Percentiles rank a stretch among this genome's conserved stretches.
Conservation (phyloP, 2,797 vertebrate species). For the Poliocrania exsul region DNA sequence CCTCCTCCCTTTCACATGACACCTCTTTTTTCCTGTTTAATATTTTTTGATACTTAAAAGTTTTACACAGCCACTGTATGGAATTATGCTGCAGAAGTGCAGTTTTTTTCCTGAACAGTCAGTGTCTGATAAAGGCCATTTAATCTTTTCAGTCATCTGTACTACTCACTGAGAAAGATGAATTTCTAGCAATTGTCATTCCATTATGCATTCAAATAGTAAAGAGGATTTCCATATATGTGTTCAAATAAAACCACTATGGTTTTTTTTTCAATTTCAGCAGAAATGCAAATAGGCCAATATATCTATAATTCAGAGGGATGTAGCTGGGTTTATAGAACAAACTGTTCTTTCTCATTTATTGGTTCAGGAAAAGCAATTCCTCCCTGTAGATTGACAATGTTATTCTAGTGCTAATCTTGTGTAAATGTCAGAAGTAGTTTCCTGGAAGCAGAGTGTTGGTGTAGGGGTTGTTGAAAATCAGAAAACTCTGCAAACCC, state of each 20-base stretch:
- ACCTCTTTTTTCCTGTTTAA: not conserved
- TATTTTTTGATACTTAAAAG: not conserved
- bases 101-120: not conserved
- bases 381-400: not conserved
- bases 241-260: not conserved
- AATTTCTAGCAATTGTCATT: not conserved
- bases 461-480: not conserved
- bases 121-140: not conserved
- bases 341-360: not conserved
- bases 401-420: not conserved
- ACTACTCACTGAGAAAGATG: not conserved
- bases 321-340: not conserved
- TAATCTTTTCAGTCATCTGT: not conserved
- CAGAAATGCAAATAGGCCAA: not conserved
- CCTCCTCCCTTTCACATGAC: too few relatives aligned
- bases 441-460: accelerated
- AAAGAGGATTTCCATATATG: not conserved
- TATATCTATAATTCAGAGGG: not conserved
- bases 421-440: not conserved
- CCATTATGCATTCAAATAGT: not conserved
- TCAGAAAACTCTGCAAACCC: not conserved
- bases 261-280: not conserved
- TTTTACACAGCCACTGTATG: not conserved
- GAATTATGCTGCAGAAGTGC: not conserved
- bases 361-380: not conserved